phyloP scores from a whole-genome alignment of 2,113 vertebrate genomes.

The Struthidea cinerea region DNA sequence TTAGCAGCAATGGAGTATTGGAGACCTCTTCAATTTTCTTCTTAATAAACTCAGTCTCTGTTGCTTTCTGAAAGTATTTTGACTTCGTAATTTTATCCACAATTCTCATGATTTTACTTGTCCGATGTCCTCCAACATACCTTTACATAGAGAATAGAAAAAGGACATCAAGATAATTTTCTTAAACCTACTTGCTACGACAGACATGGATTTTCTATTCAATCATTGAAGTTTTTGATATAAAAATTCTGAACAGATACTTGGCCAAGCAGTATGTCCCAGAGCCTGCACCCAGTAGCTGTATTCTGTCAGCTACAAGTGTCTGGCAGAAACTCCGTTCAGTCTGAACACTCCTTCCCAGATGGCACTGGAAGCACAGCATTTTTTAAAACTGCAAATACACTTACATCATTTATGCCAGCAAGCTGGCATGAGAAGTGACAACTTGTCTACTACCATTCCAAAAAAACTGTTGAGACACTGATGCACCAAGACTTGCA shows the following conservation, averaged over 20 bases:
- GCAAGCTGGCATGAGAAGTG: background rate
- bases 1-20: conserved; percentile 94
- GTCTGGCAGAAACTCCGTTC: background rate
- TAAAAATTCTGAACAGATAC: background rate
- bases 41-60: conserved; percentile 98
- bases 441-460: background rate
- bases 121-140: conserved; percentile 87
- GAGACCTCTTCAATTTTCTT: conserved; percentile 99
- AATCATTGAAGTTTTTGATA: background rate
- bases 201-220: background rate
- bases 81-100: conserved; percentile 99
- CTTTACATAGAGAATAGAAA: conserved; percentile 59
- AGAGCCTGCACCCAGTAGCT: background rate
- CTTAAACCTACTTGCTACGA: background rate
- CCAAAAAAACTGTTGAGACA: background rate
- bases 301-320: background rate
- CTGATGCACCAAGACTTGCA: background rate
- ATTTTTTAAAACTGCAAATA: background rate
- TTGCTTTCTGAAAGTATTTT: conserved; percentile 98
- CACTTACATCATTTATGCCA: background rate
- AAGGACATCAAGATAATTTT: background rate
- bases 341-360: background rate
- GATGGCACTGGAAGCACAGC: background rate
- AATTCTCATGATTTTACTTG: conserved; percentile 98
- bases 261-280: background rate